Base-by-base conservation (phyloP, 1,140 invertebrate species). In the Anastrepha ludens region DNA sequence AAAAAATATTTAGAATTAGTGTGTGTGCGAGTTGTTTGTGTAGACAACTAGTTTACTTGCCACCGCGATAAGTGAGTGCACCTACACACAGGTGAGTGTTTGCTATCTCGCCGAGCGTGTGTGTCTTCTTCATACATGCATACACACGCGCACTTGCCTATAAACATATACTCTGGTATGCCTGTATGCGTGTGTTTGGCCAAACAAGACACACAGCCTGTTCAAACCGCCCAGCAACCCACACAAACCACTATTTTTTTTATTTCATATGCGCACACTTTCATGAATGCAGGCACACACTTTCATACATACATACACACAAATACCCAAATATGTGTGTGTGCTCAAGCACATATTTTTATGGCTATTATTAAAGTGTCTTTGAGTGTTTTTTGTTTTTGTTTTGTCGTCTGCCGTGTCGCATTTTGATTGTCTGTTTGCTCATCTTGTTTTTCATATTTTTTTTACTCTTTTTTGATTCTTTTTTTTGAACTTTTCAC, bases 381-480 rank as follows among this genome's bases (percentile, higher is more conserved):
- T 78, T 39, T 78, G 44, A 20, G 47, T 78, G 41, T 78, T 78
- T 78, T 50, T 78, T 29, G 29, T 78, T 78, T 50, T 78, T 29
- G 29, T 29, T 29, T 29, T 11, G 60, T 62, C 60, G 60, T 62
- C 60, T 62, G 60, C n/a, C 13, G 13, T 62, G 60, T 62, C 60
- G 60, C n/a, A 62, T 62, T 62, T 62, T 8, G 50, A 55, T 8
- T 55, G 50, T 55, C 50, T 55, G 6, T 55, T 55, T 55, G 9
- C 41, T 44, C 29, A 17, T 0, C 5, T 44, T 67, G 9, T 39
- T 55, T 41, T 70, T 44, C 29, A 17, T 0, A 2, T 44, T 67
- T 39, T 67, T 55, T 29, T 29, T 29, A 29, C 29, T 29, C 29
- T 29, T 29, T 29, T 65, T 70, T 70, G 0, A 2, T 62, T 62